Percentiles rank a stretch among this genome's conserved stretches.
Conservation (phyloP, 2,888 invertebrate genomes). For the Archips crataeganus region DNA sequence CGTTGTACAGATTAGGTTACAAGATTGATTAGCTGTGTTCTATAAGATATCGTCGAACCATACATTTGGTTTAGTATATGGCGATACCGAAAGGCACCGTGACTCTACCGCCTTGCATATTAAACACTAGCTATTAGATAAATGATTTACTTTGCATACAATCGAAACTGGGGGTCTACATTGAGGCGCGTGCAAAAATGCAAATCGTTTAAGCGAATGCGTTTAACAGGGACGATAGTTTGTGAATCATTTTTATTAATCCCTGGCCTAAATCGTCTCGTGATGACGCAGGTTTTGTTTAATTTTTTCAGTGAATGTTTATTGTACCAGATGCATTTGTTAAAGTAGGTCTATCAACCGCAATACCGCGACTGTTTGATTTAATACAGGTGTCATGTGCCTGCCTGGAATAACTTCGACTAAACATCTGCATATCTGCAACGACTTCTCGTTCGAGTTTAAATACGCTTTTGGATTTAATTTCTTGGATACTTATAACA, state of each 20-base stretch:
- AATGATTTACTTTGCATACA: conserved; percentile 73
- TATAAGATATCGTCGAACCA: conserved; percentile 25
- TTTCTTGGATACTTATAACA: conserved; percentile 15
- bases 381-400: conserved; percentile 38
- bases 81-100: conserved; percentile 52
- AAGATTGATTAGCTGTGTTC: conserved; percentile 36
- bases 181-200: conserved; percentile 71
- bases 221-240: conserved; percentile 39
- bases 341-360: conserved; percentile 34
- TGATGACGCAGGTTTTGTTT: conserved; percentile 25
- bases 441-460: not conserved
- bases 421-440: conserved; percentile 16
- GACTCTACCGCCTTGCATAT: conserved; percentile 51
- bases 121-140: conserved; percentile 56
- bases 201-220: conserved; percentile 51
- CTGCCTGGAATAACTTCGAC: conserved; percentile 19
- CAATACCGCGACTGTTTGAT: conserved; percentile 22
- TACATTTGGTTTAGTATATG: conserved; percentile 31
- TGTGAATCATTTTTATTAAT: conserved; percentile 50
- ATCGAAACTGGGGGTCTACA: conserved; percentile 59
- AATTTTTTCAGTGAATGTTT: conserved; percentile 28
- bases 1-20: conserved; percentile 11
- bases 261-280: conserved; percentile 35
- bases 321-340: conserved; percentile 28
- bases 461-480: not conserved